A percentile compares a stretch with the other conserved stretches of the same genome.
Evolutionary conservation across 2,113 vertebrate genomes (phyloP).

Genomic region (Herpailurus yagouaroundi): DNA sequence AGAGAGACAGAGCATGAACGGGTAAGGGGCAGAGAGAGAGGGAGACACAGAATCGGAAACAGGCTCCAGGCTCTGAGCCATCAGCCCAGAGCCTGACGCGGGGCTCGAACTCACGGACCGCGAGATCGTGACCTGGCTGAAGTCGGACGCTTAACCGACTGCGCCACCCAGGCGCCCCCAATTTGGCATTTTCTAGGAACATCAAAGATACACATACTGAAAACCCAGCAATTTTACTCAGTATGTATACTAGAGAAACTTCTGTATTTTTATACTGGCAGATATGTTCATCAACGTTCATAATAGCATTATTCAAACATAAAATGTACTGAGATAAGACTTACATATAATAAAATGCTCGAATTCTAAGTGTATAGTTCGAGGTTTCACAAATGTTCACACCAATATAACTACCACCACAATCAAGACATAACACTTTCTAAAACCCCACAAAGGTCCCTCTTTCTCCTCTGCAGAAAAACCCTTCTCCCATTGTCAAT

Average conservation of each 20-base stretch:
- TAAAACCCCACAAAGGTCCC: background rate
- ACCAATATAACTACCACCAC: background rate
- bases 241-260: background rate
- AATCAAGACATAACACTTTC: background rate
- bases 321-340: background rate
- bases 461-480: background rate
- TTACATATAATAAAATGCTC: background rate
- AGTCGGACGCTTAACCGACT: no score
- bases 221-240: background rate
- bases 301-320: background rate
- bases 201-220: background rate
- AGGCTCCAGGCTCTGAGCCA: no score
- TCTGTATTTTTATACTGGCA: background rate
- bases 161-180: no score
- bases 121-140: no score
- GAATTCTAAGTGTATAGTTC: background rate
- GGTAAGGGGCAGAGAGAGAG: no score
- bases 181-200: constrained; percentile 7
- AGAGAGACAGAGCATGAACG: no score
- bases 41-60: no score
- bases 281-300: background rate
- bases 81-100: no score
- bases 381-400: background rate
- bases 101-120: no score
- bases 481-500: background rate